These are phyloP conservation scores for Paedocypris sp. DNA, from an alignment of 2,113 vertebrate genomes.

Conservation along the genomic window DNA sequence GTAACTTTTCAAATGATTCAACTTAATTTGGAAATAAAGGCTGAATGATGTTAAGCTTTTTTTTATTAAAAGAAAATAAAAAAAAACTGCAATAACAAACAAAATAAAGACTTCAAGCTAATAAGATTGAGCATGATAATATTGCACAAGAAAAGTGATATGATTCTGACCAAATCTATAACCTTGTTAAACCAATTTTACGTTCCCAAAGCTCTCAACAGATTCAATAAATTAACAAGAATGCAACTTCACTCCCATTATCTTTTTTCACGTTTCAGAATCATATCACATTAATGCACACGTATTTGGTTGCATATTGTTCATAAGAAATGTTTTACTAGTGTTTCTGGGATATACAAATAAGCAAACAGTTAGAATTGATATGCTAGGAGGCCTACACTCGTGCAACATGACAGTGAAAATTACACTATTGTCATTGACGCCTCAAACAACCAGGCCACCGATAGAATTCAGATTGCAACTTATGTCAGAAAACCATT, in stretches of 20 bases:
- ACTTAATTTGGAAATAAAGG: slow-evolving; percentile 66
- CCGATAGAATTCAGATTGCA: slow-evolving; percentile 38
- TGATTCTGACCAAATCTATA: slow-evolving; percentile 44
- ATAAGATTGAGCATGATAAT: slow-evolving; percentile 55
- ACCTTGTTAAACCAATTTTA: slow-evolving; percentile 35
- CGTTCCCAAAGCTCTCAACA: slow-evolving; percentile 8
- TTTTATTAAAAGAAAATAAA: slow-evolving; percentile 42
- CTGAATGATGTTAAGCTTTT: slow-evolving; percentile 51
- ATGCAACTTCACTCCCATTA: slow-evolving; percentile 14
- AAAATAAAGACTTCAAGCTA: slow-evolving; percentile 53
- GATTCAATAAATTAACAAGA: slow-evolving; percentile 3
- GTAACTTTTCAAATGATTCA: no score
- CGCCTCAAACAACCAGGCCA: slow-evolving; percentile 30
- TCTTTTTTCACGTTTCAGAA: slow-evolving; percentile 46
- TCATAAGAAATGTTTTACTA: slow-evolving; percentile 63
- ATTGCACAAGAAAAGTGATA: slow-evolving; percentile 65
- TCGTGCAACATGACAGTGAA: slow-evolving; percentile 50
- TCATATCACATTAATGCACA: slow-evolving; percentile 65
- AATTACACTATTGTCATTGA: slow-evolving; percentile 29
- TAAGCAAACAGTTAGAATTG: slow-evolving; percentile 53
- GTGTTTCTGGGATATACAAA: slow-evolving; percentile 63
- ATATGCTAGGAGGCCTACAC: slow-evolving; percentile 48
- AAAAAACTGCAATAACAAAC: slow-evolving; percentile 50
- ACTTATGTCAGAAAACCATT: slow-evolving; percentile 39
- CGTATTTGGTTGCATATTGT: slow-evolving; percentile 75